Evolutionary conservation across 2,888 invertebrate species (phyloP), one percentile per base, ranked within the genome.

Genomic region (Ischnura elegans): DNA sequence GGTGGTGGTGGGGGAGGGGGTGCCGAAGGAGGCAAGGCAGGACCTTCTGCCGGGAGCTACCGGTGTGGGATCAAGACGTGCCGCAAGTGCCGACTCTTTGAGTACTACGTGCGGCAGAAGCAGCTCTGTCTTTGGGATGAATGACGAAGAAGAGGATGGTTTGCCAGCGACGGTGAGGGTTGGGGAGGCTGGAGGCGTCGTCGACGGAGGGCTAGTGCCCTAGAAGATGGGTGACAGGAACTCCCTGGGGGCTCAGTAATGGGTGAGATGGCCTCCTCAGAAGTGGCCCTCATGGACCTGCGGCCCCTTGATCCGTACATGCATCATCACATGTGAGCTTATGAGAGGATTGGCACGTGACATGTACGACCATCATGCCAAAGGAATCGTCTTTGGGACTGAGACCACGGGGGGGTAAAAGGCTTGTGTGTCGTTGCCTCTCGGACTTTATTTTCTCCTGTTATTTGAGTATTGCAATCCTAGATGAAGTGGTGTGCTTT

Each of bases 11-110:
- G 29, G 16, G 94, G 97, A 97, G 21, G 95, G 95, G 94, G 94
- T 94, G 43, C 94, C 93, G 94, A 94, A 94, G 93, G 95, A 76
- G 95, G 96, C 93, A 96, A 96, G 94, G 96, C 96, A 87, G 95
- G 96, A 42, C 97, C 97, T 95, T 97, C 96, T 97, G 97, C 97
- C 8, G 96, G 97, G 95, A 97, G 97, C 93, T 99, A 99, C 96
- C 97, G 99, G 93, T 99, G 99, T 96, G 99, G 99, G 94, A 99
- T 99, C 95, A 99, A 99, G 96, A 99, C 99, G 0, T 99, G 99
- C 96, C 97, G 98, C 95, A 98, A 98, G 95, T 99, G 99, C 96
- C 98, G 98, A 96, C 97, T 98, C 95, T 99, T 99, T 96, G 97
- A 98, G 95, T 99, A 98, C 96, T 98, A 98, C 96, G 98, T 98